These are phyloP conservation scores for Venturia canescens DNA, from an alignment of 1,140 invertebrate species.

Conservation along the genomic window DNA sequence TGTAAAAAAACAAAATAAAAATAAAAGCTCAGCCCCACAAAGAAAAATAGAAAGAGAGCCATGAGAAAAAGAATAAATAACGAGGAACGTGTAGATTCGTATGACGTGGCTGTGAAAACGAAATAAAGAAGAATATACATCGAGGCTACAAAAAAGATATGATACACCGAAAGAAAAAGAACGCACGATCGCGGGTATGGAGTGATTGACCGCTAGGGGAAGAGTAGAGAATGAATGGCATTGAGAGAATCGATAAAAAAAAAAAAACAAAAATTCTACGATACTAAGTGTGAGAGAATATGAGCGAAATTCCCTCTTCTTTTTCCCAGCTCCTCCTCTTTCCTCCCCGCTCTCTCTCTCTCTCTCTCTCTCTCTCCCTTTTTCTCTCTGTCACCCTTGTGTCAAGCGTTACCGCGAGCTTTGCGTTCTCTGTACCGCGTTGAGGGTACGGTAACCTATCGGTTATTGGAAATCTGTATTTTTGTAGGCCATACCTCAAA, in stretches of 20 bases:
- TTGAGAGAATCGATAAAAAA: conserved; percentile 49
- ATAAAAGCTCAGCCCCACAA: neutral
- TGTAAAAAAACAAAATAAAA: neutral
- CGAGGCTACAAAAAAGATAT: neutral
- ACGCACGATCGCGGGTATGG: conserved; percentile 44
- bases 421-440: conserved; percentile 64
- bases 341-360: conserved; percentile 33
- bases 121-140: conserved; percentile 28
- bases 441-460: conserved; percentile 60
- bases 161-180: conserved; percentile 45
- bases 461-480: conserved; percentile 75
- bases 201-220: conserved; percentile 48
- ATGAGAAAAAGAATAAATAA: conserved; percentile 21
- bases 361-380: conserved; percentile 42
- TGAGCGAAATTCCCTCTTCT: conserved; percentile 43
- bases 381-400: conserved; percentile 26
- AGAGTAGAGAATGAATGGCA: conserved; percentile 38
- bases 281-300: conserved; percentile 36
- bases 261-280: conserved; percentile 3
- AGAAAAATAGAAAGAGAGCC: conserved; percentile 44
- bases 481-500: conserved; percentile 69
- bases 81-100: conserved; percentile 38
- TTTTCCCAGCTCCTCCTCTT: no score
- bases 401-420: conserved; percentile 49
- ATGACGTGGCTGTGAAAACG: conserved; percentile 24